Percentiles rank a stretch among this genome's conserved stretches.
These are phyloP conservation scores for Saturnia japonica DNA, from an alignment of 2,888 invertebrate species.

Conservation along the genomic window DNA sequence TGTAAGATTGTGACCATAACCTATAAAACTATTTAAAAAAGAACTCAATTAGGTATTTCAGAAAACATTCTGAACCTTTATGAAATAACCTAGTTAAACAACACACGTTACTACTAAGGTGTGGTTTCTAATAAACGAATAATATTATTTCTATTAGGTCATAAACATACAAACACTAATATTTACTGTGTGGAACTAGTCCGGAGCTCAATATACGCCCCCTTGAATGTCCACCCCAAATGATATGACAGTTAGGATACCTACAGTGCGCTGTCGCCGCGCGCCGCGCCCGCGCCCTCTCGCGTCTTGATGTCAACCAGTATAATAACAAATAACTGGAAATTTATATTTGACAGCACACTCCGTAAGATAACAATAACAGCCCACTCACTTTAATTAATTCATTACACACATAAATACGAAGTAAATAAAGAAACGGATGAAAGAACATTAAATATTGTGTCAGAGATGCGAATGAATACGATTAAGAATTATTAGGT, in stretches of 20 bases:
- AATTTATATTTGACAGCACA: neutral
- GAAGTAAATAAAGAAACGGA: too few species aligned
- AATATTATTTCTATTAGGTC: neutral
- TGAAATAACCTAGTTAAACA: neutral
- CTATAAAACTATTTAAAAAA: too few species aligned
- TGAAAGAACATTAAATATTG: too few species aligned
- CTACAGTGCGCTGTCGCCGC: neutral
- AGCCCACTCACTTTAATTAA: conserved; percentile 37
- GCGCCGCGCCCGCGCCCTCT: neutral
- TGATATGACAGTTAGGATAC: neutral
- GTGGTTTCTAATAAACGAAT: neutral
- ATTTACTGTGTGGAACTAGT: neutral
- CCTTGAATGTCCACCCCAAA: neutral
- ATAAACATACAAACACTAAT: neutral
- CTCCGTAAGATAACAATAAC: conserved; percentile 30
- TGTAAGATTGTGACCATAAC: too few species aligned
- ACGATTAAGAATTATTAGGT: too few species aligned
- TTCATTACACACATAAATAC: conserved; percentile 1
- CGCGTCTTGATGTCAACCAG: too few species aligned
- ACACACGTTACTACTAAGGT: neutral
- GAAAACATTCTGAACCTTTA: neutral
- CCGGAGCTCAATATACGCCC: neutral
- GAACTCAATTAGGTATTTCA: too few species aligned
- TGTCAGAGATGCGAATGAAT: too few species aligned
- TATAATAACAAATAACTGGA: neutral